Percentiles rank a stretch among this genome's conserved stretches.
These are phyloP conservation scores for Himantopus leucocephalus DNA, from an alignment of 2,113 vertebrate species.

Conservation along the genomic window DNA sequence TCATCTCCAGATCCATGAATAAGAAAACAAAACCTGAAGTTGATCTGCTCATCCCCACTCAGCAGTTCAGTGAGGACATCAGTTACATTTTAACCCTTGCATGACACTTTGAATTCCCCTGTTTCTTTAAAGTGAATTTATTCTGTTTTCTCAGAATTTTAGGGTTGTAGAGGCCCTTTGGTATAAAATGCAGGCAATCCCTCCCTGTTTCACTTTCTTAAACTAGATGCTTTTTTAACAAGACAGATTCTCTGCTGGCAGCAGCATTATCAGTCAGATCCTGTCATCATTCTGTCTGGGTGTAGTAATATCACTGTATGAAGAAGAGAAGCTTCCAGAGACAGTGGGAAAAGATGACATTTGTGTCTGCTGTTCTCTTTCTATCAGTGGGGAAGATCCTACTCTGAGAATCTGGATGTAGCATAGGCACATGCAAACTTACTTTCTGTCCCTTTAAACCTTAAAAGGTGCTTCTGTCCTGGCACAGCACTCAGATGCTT, in stretches of 20 bases:
- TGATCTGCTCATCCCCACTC: slow-evolving; percentile 14
- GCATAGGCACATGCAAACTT: not conserved
- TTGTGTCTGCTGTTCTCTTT: not conserved
- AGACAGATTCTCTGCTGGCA: not conserved
- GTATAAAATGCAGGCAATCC: not conserved
- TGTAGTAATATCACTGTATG: not conserved
- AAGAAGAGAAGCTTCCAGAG: not conserved
- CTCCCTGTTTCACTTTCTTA: not conserved
- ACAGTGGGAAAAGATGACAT: not conserved
- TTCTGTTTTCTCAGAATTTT: not conserved
- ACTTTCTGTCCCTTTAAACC: not conserved
- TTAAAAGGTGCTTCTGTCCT: not conserved
- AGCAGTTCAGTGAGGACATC: not conserved
- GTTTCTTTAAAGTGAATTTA: not conserved
- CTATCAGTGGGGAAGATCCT: not conserved
- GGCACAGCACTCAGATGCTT: not conserved
- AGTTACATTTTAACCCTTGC: slow-evolving; percentile 48
- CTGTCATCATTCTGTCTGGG: not conserved
- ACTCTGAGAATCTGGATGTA: not conserved
- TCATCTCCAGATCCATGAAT: slow-evolving; percentile 27
- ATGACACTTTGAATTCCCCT: not conserved
- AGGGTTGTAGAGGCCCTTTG: not conserved
- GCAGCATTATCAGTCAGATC: not conserved
- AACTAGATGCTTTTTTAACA: not conserved
- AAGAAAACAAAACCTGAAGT: slow-evolving; percentile 49